Evolutionary conservation across 2,797 vertebrate genomes (phyloP), one percentile per base, ranked within the genome.

Genomic region (Pseudotriccus pelzelni): DNA sequence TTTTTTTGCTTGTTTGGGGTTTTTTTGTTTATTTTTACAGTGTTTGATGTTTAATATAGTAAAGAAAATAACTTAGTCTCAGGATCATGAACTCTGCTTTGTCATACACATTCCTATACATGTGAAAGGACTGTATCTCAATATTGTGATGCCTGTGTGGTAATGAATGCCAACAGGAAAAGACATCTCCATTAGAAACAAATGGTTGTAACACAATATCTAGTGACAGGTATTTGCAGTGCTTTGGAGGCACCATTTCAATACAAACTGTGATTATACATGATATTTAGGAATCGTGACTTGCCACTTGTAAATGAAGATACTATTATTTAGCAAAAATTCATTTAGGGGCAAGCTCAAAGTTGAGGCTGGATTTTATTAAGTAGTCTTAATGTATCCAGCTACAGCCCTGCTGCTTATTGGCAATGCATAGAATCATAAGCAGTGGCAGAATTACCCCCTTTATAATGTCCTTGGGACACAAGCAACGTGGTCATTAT

Each of bases 151-250:
- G 27, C 21, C 28, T 87, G 13, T 62, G 27, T 22, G 28, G 44
- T 85, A 80, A 90, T 83, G 66, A 87, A 27, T 59, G 79, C 55
- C 58, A 89, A 69, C 25, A 94, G 87, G 85, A 89, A 93, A 89
- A 94, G 87, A 66, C 50, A 92, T 50, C 18, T 78, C 69, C 66
- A 46, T 90, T 89, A 90, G 80, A 91, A 93, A 70, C 82, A 94
- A 96, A 89, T 78, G 41, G 28, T 73, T 92, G 46, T 72, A 86
- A 76, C 19, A 25, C 62, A 84, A 5, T 70, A 73, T 63, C 59
- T 76, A 56, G 36, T 59, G 67, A 66, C 69, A 88, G 41, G 36
- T 87, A 95, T 84, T 86, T 79, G 59, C 52, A 60, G 73, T 46
- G 56, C 41, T 91, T 92, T 64, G 59, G 58, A 86, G 52, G 30